Evolutionary conservation across 2,797 vertebrate species (phyloP), one percentile per base, ranked within the genome.

Genomic region (Mergus octosetaceus): DNA sequence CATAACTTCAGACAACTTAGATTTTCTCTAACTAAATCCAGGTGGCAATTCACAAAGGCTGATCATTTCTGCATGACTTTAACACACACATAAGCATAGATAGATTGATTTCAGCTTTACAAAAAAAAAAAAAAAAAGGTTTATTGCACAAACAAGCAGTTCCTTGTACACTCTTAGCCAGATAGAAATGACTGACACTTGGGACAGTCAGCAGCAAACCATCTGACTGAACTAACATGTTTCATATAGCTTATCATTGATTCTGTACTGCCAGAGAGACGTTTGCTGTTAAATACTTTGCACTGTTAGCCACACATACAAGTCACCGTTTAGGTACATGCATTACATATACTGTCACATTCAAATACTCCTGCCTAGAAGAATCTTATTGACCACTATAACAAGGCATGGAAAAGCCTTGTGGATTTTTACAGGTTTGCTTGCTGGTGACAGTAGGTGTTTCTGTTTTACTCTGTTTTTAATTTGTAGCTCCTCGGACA

Each of bases 11-110:
- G 88, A 93, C 39, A 92, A 86, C n/a, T 86, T 66, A 69, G 11
- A 87, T 41, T 70, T 72, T 69, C 49, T 71, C 61, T 95, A 94
- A 95, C 72, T 91, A 62, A 80, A 95, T 95, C 20, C 89, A 95
- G 74, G 93, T 83, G 84, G 43, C 25, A 85, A 57, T 51, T 85
- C 70, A 77, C 25, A 75, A 74, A 68, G 18, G 38, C 54, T 81
- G 62, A 90, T 91, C 64, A 73, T 60, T 93, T 87, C 88, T 93
- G 60, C 80, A 43, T 76, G 68, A 58, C 68, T 91, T 69, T 19
- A 80, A 74, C 54, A 79, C 36, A 66, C 9, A 68, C 10, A 51
- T 43, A 58, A 39, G 65, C 30, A 89, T 11, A 75, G 34, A 83
- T 8, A 61, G 68, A 74, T 6, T 51, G 34, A 85, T 80, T 77